A percentile compares a stretch with the other conserved stretches of the same genome.
Conservation (phyloP, 2,113 vertebrate species). For the Trichechus manatus region DNA sequence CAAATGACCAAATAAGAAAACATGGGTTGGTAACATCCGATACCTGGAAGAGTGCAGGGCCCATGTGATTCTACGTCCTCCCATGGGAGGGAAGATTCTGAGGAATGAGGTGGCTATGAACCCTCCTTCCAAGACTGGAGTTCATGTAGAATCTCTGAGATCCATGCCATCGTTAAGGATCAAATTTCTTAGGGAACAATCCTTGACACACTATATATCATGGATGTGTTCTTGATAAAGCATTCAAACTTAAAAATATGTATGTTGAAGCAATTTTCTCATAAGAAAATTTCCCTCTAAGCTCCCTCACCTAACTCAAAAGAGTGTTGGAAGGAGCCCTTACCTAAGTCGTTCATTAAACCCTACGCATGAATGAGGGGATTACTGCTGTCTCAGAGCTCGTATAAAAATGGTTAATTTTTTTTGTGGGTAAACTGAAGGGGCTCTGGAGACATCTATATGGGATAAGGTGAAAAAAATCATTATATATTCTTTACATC, state of each 20-base stretch:
- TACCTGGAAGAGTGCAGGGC: background rate
- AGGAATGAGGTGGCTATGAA: background rate
- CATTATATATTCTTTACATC: background rate
- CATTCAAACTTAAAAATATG: background rate
- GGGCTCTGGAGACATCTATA: background rate
- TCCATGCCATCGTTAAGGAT: background rate
- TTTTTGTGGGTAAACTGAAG: background rate
- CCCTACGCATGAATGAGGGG: too few relatives aligned
- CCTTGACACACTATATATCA: background rate
- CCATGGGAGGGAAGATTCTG: too few relatives aligned
- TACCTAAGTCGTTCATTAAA: background rate
- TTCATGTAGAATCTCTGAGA: background rate
- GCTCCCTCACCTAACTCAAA: background rate
- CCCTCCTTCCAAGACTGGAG: background rate
- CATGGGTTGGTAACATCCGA: background rate
- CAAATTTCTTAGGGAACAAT: background rate
- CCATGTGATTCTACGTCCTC: background rate
- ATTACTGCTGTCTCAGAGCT: too few relatives aligned
- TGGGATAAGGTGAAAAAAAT: background rate
- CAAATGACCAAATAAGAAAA: constrained; percentile 9
- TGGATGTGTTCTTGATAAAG: background rate
- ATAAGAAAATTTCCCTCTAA: background rate
- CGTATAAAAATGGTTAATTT: background rate
- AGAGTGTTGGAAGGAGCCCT: background rate
- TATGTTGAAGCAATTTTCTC: background rate